These are phyloP conservation scores for Eumaeus atala DNA, from an alignment of 1,140 invertebrate species.

Conservation along the genomic window DNA sequence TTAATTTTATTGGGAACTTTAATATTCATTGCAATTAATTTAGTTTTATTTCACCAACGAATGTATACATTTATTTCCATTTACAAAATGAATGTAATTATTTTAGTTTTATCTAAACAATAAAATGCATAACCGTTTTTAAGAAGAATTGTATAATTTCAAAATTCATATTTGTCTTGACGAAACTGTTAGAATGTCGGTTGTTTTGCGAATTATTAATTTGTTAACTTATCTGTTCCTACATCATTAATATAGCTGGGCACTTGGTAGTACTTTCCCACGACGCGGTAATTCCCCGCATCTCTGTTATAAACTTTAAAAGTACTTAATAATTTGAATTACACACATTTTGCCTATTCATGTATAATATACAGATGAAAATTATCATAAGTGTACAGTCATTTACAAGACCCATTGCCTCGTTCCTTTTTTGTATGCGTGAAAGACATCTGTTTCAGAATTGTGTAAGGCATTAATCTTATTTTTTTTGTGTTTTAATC, in stretches of 20 bases:
- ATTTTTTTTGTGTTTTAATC: not conserved
- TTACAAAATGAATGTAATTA: too few relatives aligned
- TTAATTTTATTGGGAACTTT: too few relatives aligned
- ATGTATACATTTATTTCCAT: too few relatives aligned
- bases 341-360: slow-evolving; percentile 71
- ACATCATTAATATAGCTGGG: slow-evolving; percentile 38
- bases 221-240: slow-evolving; percentile 23
- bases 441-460: slow-evolving; percentile 5
- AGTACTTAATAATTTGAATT: slow-evolving; percentile 61
- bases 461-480: slow-evolving; percentile 1
- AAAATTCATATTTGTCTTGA: slow-evolving; percentile 3
- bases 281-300: slow-evolving; percentile 29
- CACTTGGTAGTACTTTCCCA: slow-evolving; percentile 47
- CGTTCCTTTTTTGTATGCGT: slow-evolving; percentile 11
- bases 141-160: too few relatives aligned
- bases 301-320: slow-evolving; percentile 57
- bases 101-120: too few relatives aligned
- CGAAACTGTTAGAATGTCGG: slow-evolving; percentile 15
- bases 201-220: slow-evolving; percentile 25
- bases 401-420: slow-evolving; percentile 21
- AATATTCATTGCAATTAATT: too few relatives aligned
- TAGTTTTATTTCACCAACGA: too few relatives aligned
- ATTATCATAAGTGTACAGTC: slow-evolving; percentile 37
- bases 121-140: too few relatives aligned
- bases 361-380: slow-evolving; percentile 71